These are phyloP conservation scores for Mastigias papua DNA, from an alignment of 30 jellyfish, hydroid and myxozoan genomes.

Conservation along the genomic window DNA sequence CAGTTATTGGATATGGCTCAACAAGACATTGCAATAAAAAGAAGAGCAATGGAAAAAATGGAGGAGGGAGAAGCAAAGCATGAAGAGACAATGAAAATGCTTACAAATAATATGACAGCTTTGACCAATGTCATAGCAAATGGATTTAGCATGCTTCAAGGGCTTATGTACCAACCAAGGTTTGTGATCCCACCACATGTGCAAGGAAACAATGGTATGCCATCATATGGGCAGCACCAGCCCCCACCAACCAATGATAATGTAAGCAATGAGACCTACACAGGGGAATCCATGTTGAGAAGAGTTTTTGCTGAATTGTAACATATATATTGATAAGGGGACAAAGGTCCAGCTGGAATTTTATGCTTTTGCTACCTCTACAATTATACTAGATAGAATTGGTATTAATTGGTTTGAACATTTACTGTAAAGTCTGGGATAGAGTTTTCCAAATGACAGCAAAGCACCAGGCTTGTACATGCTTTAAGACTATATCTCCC, in stretches of 20 bases:
- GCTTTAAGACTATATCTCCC: not conserved
- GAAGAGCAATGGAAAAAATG: conserved; percentile 27
- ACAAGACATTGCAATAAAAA: conserved; percentile 15
- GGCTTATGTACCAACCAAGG: conserved; percentile 14
- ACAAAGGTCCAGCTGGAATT: not conserved
- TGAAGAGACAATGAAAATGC: conserved; percentile 27
- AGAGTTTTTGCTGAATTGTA: conserved; percentile 4
- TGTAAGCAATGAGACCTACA: conserved; percentile 5
- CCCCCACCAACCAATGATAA: conserved; percentile 25
- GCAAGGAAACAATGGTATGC: conserved; percentile 15
- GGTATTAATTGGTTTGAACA: not conserved
- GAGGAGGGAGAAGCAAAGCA: conserved; percentile 36
- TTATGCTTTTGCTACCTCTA: conserved; percentile 1
- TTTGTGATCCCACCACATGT: conserved; percentile 8
- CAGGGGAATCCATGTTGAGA: conserved; percentile 18
- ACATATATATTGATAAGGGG: conserved; percentile 1
- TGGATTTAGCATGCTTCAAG: conserved; percentile 41
- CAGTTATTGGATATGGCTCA: conserved; percentile 44
- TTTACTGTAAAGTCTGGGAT: not conserved
- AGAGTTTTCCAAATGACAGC: not conserved
- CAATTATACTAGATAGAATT: not conserved
- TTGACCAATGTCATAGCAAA: conserved; percentile 18
- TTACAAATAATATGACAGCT: conserved; percentile 9
- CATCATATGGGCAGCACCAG: conserved; percentile 26
- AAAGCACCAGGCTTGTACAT: not conserved